These are phyloP conservation scores for Formica selysi DNA, from an alignment of 1,140 invertebrate genomes.

Conservation along the genomic window DNA sequence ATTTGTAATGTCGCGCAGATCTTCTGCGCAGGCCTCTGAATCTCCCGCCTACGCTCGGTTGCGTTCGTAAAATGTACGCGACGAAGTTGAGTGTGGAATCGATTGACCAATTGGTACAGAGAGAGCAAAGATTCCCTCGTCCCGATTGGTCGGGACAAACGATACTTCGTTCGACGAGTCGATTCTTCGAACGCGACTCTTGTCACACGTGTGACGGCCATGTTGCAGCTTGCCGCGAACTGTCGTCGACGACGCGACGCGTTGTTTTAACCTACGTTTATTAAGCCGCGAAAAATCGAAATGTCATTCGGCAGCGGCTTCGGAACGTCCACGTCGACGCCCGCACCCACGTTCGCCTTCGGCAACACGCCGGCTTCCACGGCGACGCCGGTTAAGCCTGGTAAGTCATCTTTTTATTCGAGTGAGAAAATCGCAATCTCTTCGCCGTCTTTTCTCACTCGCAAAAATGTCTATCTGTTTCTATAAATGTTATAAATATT, in stretches of 20 bases:
- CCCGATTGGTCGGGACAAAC: too few relatives aligned
- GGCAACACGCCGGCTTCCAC: constrained; percentile 77
- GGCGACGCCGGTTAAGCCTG: constrained; percentile 81
- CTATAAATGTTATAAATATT: not conserved
- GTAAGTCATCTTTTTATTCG: constrained; percentile 73
- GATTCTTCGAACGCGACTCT: too few relatives aligned
- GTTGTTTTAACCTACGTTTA: too few relatives aligned
- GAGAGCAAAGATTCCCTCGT: too few relatives aligned
- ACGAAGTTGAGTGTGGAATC: too few relatives aligned
- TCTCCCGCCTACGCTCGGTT: not conserved
- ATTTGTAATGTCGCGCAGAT: constrained; percentile 10
- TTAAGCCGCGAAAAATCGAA: constrained; percentile 48
- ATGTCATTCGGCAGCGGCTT: constrained; percentile 84
- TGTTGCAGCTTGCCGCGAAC: too few relatives aligned
- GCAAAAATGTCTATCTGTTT: not conserved
- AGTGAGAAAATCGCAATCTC: constrained; percentile 69
- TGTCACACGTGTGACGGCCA: too few relatives aligned
- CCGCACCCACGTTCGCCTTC: constrained; percentile 80
- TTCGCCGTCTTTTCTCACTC: not conserved
- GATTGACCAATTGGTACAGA: too few relatives aligned
- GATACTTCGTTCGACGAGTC: too few relatives aligned
- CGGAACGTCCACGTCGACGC: constrained; percentile 77
- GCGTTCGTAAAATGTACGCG: not conserved
- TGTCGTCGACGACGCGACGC: constrained; percentile 1
- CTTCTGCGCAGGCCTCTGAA: constrained; percentile 10